These are phyloP conservation scores for Conger conger DNA, from an alignment of 2,113 vertebrate genomes.

Conservation along the genomic window DNA sequence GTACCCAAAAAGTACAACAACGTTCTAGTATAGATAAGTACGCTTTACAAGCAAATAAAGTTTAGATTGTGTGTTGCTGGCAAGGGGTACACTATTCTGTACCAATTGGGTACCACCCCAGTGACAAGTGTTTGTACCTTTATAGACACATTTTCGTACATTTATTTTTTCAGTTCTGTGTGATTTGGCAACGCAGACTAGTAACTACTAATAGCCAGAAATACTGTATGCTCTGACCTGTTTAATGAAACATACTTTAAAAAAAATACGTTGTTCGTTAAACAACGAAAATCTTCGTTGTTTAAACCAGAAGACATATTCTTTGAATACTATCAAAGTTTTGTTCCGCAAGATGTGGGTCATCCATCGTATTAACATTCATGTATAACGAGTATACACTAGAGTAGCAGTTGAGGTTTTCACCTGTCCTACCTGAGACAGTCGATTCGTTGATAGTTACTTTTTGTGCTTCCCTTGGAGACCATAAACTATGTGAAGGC, in stretches of 20 bases:
- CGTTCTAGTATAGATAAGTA: too few species aligned
- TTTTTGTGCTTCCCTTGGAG: constrained; percentile 47
- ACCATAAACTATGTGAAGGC: constrained; percentile 23
- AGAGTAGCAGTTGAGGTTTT: constrained; percentile 16
- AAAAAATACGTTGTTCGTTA: too few species aligned
- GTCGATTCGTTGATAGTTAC: constrained; percentile 33
- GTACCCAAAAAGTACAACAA: too few species aligned
- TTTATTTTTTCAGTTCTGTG: not conserved
- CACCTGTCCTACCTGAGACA: constrained; percentile 40
- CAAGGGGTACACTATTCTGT: too few species aligned
- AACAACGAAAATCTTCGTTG: too few species aligned
- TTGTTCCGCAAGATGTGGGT: not conserved
- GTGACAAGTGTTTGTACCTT: too few species aligned
- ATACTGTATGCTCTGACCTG: constrained; percentile 29
- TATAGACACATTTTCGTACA: too few species aligned
- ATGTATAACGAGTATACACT: constrained; percentile 25
- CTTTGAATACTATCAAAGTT: not conserved
- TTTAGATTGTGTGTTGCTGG: too few species aligned
- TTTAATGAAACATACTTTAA: not conserved
- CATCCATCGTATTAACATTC: not conserved
- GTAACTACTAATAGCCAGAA: constrained; percentile 28
- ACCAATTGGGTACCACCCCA: too few species aligned
- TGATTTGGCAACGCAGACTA: constrained; percentile 34
- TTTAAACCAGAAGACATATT: not conserved
- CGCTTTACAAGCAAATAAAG: too few species aligned